Evolutionary conservation across 2,113 vertebrate species (phyloP).

Genomic region (Brachypodius melanocephalos): DNA sequence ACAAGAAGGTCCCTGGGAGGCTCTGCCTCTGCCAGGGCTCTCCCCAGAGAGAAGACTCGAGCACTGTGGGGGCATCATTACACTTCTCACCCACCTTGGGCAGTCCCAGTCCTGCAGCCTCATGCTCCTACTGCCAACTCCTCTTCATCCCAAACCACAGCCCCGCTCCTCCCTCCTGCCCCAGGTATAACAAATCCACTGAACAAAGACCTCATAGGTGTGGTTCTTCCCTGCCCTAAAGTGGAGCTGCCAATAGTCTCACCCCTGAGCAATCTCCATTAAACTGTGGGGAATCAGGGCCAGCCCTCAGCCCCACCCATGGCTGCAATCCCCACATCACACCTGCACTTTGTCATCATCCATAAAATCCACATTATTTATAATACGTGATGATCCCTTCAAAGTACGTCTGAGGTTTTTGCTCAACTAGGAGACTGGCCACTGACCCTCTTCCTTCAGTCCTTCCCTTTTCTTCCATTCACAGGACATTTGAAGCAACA

Average conservation of each 20-base stretch:
- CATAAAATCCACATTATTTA: background rate
- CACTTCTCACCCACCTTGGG: background rate
- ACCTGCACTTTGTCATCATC: background rate
- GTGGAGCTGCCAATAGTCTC: background rate
- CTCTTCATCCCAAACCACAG: background rate
- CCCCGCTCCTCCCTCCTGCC: background rate
- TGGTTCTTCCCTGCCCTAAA: background rate
- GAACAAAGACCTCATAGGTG: too few relatives aligned
- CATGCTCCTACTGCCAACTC: fast-evolving
- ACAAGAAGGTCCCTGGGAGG: background rate
- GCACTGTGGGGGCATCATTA: fast-evolving
- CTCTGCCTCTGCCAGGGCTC: fast-evolving
- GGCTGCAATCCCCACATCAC: background rate
- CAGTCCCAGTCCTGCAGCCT: background rate
- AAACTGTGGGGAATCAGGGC: background rate
- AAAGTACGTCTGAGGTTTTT: background rate
- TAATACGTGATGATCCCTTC: background rate
- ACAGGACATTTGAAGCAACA: background rate
- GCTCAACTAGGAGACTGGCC: background rate
- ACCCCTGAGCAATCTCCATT: background rate
- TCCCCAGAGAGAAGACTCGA: fast-evolving
- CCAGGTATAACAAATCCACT: background rate
- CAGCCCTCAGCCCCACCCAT: background rate
- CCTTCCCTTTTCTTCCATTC: background rate
- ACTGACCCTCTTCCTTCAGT: background rate